Evolutionary conservation across 2,888 invertebrate species (phyloP), one percentile per base, ranked within the genome.

Genomic region (Xestia c-nigrum): DNA sequence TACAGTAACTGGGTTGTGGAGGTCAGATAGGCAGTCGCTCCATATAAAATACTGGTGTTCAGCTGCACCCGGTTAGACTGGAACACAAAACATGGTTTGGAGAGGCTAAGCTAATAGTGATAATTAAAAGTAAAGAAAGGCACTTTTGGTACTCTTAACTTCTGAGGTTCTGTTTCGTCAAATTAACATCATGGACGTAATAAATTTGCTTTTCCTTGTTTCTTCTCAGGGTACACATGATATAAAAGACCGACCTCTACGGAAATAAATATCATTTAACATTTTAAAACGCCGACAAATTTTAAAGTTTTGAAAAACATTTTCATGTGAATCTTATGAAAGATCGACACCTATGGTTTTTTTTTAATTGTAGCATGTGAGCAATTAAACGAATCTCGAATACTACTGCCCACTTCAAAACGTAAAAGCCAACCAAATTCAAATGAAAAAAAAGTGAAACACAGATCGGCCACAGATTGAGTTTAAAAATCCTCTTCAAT

Each of bases 381-480:
- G 10, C 9, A 24, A 10, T 21, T 9, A 38, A 47, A 7, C 2
- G 6, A 19, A 9, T 50, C 0, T 14, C 9, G 5, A 21, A 46
- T n/a, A 46, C 19, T 0, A 24, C 47, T 38, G n/a, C n/a, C 43
- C 21, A 43, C 21, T 65, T 38, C 16, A 64, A 78, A 38, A 72
- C 46, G 0, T 46, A 6, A 59, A 43, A 21, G 3, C 10, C 38
- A 10, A 12, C 38, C 24, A 68, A 74, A 68, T 40, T 31, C 6
- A 57, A 52, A 73, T 6, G 9, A n/a, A 73, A 38, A 57, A 71
- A 82, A 38, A 67, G 0, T 67, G 0, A 47, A 78, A 74, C 7
- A 46, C 40, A 83, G 63, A 43, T 72, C n/a, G 67, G 43, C 77
- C 77, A 64, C 73, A 84, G 73, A 80, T 78, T 66, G 57, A 63